These are phyloP conservation scores for Tinea pellionella DNA, from an alignment of 2,888 invertebrate genomes.

Conservation along the genomic window DNA sequence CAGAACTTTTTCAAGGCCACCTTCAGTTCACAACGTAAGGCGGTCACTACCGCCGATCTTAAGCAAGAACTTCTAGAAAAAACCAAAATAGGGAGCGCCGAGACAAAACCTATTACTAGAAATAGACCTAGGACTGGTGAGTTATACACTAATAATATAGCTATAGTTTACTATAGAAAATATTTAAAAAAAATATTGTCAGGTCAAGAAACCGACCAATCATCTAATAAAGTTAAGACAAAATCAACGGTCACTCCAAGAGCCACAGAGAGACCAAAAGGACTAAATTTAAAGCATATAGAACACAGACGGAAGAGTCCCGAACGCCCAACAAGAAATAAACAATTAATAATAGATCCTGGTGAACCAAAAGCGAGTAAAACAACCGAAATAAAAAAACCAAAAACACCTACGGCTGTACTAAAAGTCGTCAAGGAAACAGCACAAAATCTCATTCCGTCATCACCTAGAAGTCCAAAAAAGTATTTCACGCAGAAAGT, in stretches of 20 bases:
- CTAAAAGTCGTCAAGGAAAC: slow-evolving; percentile 44
- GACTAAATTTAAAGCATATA: not conserved
- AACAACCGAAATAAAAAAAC: slow-evolving; percentile 24
- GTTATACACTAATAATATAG: too few relatives aligned
- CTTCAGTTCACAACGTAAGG: slow-evolving; percentile 59
- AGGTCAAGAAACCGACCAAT: not conserved
- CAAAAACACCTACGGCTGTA: slow-evolving; percentile 38
- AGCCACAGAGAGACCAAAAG: not conserved
- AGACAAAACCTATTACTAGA: slow-evolving; percentile 62
- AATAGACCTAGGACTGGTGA: slow-evolving; percentile 59
- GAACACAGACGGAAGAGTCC: slow-evolving; percentile 24
- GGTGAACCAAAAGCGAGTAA: slow-evolving; percentile 25
- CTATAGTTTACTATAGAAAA: too few relatives aligned
- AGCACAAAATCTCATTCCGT: slow-evolving; percentile 35
- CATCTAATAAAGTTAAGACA: not conserved
- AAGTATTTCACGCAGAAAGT: slow-evolving; percentile 39
- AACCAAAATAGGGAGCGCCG: slow-evolving; percentile 63
- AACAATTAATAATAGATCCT: slow-evolving; percentile 35
- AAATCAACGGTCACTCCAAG: not conserved
- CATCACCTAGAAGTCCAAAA: slow-evolving; percentile 19
- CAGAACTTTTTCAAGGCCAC: slow-evolving; percentile 61
- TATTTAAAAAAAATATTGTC: too few relatives aligned
- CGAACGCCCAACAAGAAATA: slow-evolving; percentile 37
- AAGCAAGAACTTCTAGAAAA: slow-evolving; percentile 38
- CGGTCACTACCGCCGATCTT: slow-evolving; percentile 39